phyloP scores from a whole-genome alignment of 35 echinoderm and acorn worm genomes.

The Ophiothrix spiculata region DNA sequence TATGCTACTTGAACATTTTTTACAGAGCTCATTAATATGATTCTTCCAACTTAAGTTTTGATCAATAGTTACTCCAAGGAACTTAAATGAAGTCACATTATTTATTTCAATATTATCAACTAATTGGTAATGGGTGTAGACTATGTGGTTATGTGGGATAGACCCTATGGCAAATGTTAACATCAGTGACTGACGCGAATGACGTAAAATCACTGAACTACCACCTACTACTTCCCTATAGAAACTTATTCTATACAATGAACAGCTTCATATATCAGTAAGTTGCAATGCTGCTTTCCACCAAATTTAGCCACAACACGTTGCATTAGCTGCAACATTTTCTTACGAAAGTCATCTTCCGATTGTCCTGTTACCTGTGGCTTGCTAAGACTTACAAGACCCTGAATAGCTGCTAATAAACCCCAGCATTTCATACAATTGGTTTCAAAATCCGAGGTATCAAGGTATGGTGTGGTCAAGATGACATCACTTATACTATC shows the following conservation, averaged over 20 bases:
- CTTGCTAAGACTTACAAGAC: not conserved
- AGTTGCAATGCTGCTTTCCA: not conserved
- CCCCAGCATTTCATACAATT: conserved; percentile 8
- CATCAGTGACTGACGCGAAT: too few relatives aligned
- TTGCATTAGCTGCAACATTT: not conserved
- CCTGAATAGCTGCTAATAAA: not conserved
- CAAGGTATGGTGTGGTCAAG: not conserved
- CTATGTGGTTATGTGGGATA: too few relatives aligned
- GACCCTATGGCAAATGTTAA: too few relatives aligned
- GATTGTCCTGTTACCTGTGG: not conserved
- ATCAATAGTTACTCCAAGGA: too few relatives aligned
- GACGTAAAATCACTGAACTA: too few relatives aligned
- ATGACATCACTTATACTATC: not conserved
- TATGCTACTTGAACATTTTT: too few relatives aligned
- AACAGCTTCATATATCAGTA: not conserved
- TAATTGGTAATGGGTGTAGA: too few relatives aligned
- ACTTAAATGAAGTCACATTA: too few relatives aligned
- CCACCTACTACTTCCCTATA: too few relatives aligned
- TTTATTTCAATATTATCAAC: too few relatives aligned
- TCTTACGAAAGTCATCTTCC: not conserved
- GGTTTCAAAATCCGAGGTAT: not conserved
- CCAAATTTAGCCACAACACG: not conserved
- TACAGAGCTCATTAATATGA: too few relatives aligned
- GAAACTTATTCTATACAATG: not conserved
- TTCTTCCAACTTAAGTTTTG: too few relatives aligned